These are phyloP conservation scores for Pseudomyrmex sp. DNA, from an alignment of 1,140 invertebrate genomes.

Conservation along the genomic window DNA sequence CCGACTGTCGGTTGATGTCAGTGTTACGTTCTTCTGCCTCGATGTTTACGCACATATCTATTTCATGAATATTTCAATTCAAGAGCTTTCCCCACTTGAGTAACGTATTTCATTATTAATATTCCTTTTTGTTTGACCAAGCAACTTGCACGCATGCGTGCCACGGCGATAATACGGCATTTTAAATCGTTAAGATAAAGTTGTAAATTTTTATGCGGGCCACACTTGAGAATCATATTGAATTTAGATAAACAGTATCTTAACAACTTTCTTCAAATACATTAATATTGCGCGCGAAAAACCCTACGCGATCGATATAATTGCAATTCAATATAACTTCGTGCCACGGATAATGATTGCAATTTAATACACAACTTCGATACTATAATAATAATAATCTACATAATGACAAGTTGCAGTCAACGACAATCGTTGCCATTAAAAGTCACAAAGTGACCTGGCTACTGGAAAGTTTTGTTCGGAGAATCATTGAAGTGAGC, in stretches of 20 bases:
- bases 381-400: no score
- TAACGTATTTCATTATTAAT: no score
- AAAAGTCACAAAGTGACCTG: slow-evolving; percentile 5
- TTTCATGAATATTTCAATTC: neutral
- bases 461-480: neutral
- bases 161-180: no score
- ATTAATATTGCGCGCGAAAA: neutral
- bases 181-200: neutral
- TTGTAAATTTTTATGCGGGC: neutral
- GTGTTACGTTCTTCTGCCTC: slow-evolving; percentile 63
- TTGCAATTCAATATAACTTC: neutral
- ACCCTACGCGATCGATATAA: neutral
- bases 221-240: neutral
- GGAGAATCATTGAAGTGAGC: neutral
- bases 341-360: slow-evolving; percentile 4
- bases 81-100: neutral
- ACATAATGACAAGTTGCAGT: neutral
- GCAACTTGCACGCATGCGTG: no score
- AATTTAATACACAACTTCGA: no score
- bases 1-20: slow-evolving; percentile 67
- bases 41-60: neutral
- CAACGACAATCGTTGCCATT: neutral
- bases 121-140: no score
- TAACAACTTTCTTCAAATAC: neutral
- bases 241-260: neutral